Evolutionary conservation across 2,888 invertebrate genomes (phyloP), one percentile per base, ranked within the genome.

Genomic region (Apotomis betuletana): DNA sequence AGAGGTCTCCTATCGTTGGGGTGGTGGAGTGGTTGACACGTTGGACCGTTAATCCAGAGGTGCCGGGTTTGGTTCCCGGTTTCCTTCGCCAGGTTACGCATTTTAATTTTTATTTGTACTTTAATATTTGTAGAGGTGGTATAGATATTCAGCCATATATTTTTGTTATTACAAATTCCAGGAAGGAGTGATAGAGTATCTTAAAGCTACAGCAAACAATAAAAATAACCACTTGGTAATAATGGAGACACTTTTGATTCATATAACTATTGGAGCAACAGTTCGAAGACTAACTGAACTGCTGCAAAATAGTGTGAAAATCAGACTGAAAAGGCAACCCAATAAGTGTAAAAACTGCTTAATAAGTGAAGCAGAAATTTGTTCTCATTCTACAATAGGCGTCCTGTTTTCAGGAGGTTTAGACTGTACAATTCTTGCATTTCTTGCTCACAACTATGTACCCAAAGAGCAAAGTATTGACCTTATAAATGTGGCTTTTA

Each of bases 401-500:
- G 92, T 99, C 70, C 92, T 99, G 77, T 99, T 99, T 93, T 99
- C 99, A 75, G 99, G 99, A 55, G 99, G 99, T 13, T 94, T 99
- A 54, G 99, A 99, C 90, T 99, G 99, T 74, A 96, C 98, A n/a
- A 95, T 99, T 78, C 88, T 99, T 77, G 97, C 99, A 44, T 93
- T 96, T 61, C 83, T 99, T 61, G 96, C 97, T 6, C 94, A 98
- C 84, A 95, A 95, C 90, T 96, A 94, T 88, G 89, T 96, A 15
- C 90, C 95, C 0, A 80, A 81, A 73, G 82, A 93, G 65, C 96
- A 96, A 82, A 94, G 96, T 36, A 97, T 99, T 79, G 99, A 99
- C 87, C 94, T 99, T 27, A 94, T 99, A 49, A 99, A 99, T 94
- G 98, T 99, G n/a, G 97, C 99, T 15, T 99, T 99, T 91, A 96